Evolutionary conservation across 1,140 invertebrate genomes (phyloP), one percentile per base, ranked within the genome.

Genomic region (Apis laboriosa): DNA sequence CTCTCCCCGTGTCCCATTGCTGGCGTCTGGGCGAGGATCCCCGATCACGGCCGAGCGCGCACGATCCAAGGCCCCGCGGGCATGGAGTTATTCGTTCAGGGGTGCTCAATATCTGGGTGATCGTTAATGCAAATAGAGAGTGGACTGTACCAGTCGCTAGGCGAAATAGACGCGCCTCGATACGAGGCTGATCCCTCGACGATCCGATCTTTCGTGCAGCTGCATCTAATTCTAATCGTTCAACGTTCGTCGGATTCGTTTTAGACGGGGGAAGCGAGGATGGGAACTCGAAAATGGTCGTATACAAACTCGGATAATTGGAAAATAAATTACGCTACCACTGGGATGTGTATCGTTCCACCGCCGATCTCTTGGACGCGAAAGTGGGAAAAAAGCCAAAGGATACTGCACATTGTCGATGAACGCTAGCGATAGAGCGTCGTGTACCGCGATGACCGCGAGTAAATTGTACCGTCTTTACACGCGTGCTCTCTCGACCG

Each of bases 51-150:
- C 86, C 89, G 89, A 90, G 67, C 82, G 77, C 77, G 70, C 87
- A 84, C 90, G 88, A 91, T 76, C 86, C 87, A 88, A 91, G 88
- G 87, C 86, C 89, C 89, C 83, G 80, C 81, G 85, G 90, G 86
- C 85, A 86, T 74, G 84, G 75, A 81, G 86, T 89, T 84, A 86
- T 66, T 83, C 83, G 61, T 64, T 43, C 91, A 92, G 90, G 82
- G 91, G 89, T 90, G 89, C 90, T 91, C 91, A 90, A 84, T 90
- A 88, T 86, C 89, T 89, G 72, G 88, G 81, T 89, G 88, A 88
- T 89, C 84, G 72, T 9, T 53, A 68, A 88, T 81, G 84, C 70
- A 86, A 86, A 86, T 86, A 84, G 61, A 82, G 53, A 77, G 75
- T 77, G 68, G 19, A 53, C 8, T 2, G 28, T 34, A 2, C 34